Evolutionary conservation across 2,888 invertebrate species (phyloP), one percentile per base, ranked within the genome.

Genomic region (Helicoverpa assulta): DNA sequence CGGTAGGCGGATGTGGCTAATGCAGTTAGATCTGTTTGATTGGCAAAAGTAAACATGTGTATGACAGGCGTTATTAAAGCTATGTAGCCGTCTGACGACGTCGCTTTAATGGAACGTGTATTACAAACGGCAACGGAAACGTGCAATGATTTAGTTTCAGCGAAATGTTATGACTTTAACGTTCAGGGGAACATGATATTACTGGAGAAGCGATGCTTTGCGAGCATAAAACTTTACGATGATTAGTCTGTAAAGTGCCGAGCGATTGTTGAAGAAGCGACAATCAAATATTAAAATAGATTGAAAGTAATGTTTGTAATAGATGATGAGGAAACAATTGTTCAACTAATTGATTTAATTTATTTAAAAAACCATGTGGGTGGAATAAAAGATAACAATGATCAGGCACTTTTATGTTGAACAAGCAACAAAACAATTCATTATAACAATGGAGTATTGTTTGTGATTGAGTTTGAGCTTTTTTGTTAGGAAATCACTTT

Each of bases 371-470:
- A 90, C 84, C 85, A 91, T 90, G 94, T 94, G 92, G 94, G 93
- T 74, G 89, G 91, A 91, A 91, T 93, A 91, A 91, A 91, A 88
- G 88, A 82, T 82, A 87, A 89, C 90, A 90, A 91, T 94, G 92
- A 94, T 86, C 74, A 67, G 84, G 91, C 92, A 89, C 81, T 90
- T 92, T 91, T 86, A 70, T 85, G 85, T 88, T 90, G 86, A 87
- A 89, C 90, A 88, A 85, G 87, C 89, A 91, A 93, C 91, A 89
- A 92, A 93, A 92, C 92, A 92, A 92, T 91, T 91, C 89, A 91
- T 92, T 91, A 89, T 84, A 89, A 93, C 93, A 94, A 94, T 94
- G 88, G 88, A 63, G 84, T 88, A 95, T 94, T 95, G 95, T 94
- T 93, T 92, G 87, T 91, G 88, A 89, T 91, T 90, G 79, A 82